Conservation (phyloP, 2,113 vertebrate species). For the Centropus bengalensis region DNA sequence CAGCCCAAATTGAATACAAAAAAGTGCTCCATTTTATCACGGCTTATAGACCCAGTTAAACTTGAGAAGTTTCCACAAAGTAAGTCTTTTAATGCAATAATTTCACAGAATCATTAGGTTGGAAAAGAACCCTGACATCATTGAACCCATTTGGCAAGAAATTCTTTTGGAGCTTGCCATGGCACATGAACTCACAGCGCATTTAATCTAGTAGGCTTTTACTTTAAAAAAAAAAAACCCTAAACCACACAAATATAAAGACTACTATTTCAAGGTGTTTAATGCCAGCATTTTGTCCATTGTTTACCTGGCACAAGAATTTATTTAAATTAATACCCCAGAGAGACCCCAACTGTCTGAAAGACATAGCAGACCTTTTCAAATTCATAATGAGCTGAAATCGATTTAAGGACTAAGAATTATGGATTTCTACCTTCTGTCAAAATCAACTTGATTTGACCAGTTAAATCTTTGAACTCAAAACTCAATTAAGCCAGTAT, state of each 20-base stretch:
- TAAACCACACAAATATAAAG: background rate
- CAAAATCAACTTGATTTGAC: background rate
- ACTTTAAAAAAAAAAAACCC: background rate
- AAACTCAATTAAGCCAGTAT: background rate
- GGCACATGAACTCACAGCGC: background rate
- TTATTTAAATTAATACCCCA: background rate
- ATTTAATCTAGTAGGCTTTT: background rate
- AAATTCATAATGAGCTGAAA: background rate
- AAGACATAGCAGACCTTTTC: background rate
- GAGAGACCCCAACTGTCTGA: background rate
- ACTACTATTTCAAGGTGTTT: background rate
- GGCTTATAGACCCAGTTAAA: background rate
- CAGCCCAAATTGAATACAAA: background rate
- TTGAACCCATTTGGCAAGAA: background rate
- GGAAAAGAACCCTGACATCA: no score
- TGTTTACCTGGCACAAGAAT: background rate
- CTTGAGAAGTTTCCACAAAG: background rate
- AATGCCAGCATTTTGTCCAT: background rate
- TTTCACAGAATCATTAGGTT: background rate
- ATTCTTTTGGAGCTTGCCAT: background rate
- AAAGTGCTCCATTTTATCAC: background rate
- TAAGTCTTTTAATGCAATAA: background rate
- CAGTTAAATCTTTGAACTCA: background rate
- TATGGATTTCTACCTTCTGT: background rate
- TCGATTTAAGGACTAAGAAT: background rate